Base-by-base conservation (phyloP, 1,140 invertebrate genomes). In the Adelges cooleyi region DNA sequence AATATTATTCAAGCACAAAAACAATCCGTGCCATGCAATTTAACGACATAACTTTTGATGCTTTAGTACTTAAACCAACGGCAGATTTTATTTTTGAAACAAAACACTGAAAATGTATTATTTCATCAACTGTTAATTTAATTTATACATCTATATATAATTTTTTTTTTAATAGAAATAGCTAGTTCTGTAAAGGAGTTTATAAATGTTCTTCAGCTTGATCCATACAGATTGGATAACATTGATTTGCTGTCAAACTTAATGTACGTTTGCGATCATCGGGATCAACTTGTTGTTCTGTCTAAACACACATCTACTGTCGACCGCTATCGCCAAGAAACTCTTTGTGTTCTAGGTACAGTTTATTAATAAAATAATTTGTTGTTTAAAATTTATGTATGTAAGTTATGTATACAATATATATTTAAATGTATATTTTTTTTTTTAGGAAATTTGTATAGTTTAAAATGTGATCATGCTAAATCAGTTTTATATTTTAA, bases 291-390 rank as follows among this genome's bases (percentile, higher is more conserved):
- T 66, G 90, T 94, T 8, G 82, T 91, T 75, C 79, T 99, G 66
- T 95, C 96, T 5, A 93, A 98, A 73, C 85, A 87, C 71, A 89
- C 92, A 40, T 90, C 89, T 42, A 85, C 89, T 72, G 93, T 96
- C 68, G 94, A 98, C 75, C 97, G 97, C 77, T 99, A 97, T 73
- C 81, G 91, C 72, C 87, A 94, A n/a, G 95, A 99, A 79, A 98
- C 95, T 1, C 98, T 95, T 75, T 98, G 93, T 79, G 90, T 98
- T 71, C 91, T 99, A 74, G 96, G 56, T 62, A 62, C 13, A 17
- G 36, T 53, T 18, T 22, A 42, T 13, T 42, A 36, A 15, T 20
- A 53, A 10, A 33, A 51, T 51, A 33, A 38, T 36, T 53, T 36
- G 3, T n/a, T 5, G 17, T 18, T 33, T 53, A 36, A 22, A 33